A percentile compares a stretch with the other conserved stretches of the same genome.
phyloP scores from a whole-genome alignment of 2,888 invertebrate species.

The Plutella xylostella region DNA sequence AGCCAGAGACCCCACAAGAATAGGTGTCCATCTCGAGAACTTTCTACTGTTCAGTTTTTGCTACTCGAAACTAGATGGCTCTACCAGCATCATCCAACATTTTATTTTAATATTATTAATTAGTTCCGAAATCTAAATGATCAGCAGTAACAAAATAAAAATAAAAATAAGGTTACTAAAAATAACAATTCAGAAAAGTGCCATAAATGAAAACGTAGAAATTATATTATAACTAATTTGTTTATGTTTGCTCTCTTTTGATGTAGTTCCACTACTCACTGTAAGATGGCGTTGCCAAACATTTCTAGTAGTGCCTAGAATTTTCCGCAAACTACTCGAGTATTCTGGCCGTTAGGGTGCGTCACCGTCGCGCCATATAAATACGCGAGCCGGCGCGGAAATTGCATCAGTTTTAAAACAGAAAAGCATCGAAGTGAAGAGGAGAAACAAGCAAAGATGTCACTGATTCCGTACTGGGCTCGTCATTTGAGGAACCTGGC shows the following conservation, averaged over 20 bases:
- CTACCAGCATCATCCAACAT: too few relatives aligned
- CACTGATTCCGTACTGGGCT: slow-evolving; percentile 54
- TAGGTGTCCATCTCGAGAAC: too few relatives aligned
- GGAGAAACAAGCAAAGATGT: slow-evolving; percentile 35
- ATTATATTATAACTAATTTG: too few relatives aligned
- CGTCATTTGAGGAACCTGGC: slow-evolving; percentile 51
- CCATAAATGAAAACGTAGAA: too few relatives aligned
- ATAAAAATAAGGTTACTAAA: too few relatives aligned
- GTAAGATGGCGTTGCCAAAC: slow-evolving; percentile 23
- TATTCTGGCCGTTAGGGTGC: slow-evolving; percentile 43
- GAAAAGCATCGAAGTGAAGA: slow-evolving; percentile 20
- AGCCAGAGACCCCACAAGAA: too few relatives aligned
- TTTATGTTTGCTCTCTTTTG: too few relatives aligned
- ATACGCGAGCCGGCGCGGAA: slow-evolving; percentile 24
- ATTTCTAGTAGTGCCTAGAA: too few relatives aligned
- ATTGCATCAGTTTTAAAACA: slow-evolving; percentile 27
- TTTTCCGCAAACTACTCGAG: slow-evolving; percentile 24
- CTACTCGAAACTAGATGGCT: background rate
- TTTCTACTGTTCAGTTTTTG: background rate
- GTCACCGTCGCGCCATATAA: slow-evolving; percentile 33
- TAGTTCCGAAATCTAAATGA: too few relatives aligned
- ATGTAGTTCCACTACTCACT: slow-evolving; percentile 10
- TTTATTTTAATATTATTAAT: too few relatives aligned
- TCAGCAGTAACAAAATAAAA: too few relatives aligned
- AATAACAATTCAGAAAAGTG: too few relatives aligned